Base-by-base conservation (phyloP, 1,140 invertebrate species). In the Pollicipes pollicipes region DNA sequence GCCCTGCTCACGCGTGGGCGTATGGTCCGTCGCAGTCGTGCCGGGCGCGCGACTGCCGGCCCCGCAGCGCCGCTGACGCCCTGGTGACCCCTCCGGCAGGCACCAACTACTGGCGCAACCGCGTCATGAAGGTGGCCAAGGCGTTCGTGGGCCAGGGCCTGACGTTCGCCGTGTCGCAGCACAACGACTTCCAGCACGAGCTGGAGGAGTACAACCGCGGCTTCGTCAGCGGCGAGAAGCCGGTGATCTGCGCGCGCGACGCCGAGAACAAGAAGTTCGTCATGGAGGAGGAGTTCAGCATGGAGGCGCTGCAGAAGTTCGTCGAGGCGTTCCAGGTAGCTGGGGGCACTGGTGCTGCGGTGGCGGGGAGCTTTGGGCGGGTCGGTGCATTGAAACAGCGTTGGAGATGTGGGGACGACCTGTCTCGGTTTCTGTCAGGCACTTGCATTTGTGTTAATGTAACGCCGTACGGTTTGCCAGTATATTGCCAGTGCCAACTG, bases 101-200 rank as follows among this genome's bases (percentile, higher is more conserved):
- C 64, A 98, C 96, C n/a, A 98, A 99, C 81, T 99, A 99, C 83
- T 99, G 96, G 95, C 88, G 97, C 76, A 99, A 99, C 83, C 87
- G 94, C 74, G 87, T 97, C 35, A 83, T 97, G 71, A 97, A 98
- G 84, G 93, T 97, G 66, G 95, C 93, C 71, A 90, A 96, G 78
- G 87, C 92, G 70, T 89, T 88, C 80, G 83, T 84, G 66, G 84
- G 85, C 8, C 64, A 29, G n/a, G 85, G 89, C 69, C 85, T 92
- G 13, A 88, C 82, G 70, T 98, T 97, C 82, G 95, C 93, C 4
- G 84, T 99, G 71, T 89, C 91, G 77, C 88, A 90, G 77, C 93
- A 92, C 77, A 90, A 95, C 76, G 91, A 95, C 73, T 97, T 96
- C 85, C 89, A 91, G 73, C 87, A 93, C 75, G 93, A 96, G 79